A percentile compares a stretch with the other conserved stretches of the same genome.
These are phyloP conservation scores for Pterophyllum scalare DNA, from an alignment of 2,113 vertebrate species.

Conservation along the genomic window DNA sequence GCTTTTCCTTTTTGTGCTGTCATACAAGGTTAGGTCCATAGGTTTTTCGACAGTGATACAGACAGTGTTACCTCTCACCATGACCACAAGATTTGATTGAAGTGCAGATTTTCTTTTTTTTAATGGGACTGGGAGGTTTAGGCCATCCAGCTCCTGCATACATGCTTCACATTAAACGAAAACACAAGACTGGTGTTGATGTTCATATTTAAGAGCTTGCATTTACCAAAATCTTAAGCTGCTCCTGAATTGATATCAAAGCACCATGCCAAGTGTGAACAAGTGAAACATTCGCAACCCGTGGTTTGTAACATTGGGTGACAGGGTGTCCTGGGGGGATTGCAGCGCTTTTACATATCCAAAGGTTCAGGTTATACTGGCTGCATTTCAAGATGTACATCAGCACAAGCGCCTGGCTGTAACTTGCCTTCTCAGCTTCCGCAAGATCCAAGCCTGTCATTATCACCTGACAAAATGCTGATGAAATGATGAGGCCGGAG, in stretches of 20 bases:
- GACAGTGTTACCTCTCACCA: too few species aligned
- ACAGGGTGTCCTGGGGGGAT: not conserved
- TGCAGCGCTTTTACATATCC: slow-evolving; percentile 35
- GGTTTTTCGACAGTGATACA: not conserved
- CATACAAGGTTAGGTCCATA: not conserved
- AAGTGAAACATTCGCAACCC: not conserved
- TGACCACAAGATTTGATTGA: too few species aligned
- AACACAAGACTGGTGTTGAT: not conserved
- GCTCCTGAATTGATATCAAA: not conserved
- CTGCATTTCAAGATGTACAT: slow-evolving; percentile 31
- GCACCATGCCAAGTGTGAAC: not conserved
- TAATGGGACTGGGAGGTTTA: not conserved
- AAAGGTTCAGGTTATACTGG: slow-evolving; percentile 62
- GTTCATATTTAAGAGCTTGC: not conserved
- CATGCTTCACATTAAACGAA: not conserved
- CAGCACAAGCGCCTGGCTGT: slow-evolving; percentile 22
- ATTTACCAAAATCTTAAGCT: not conserved
- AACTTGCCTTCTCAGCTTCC: slow-evolving; percentile 47
- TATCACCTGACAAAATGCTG: slow-evolving; percentile 24
- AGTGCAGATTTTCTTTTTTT: too few species aligned
- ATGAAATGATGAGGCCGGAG: slow-evolving; percentile 22
- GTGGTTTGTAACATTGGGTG: slow-evolving; percentile 13
- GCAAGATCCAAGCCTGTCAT: slow-evolving; percentile 26
- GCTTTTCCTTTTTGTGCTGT: not conserved
- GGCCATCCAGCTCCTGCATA: not conserved